Evolutionary conservation across 2,888 invertebrate species (phyloP).

Genomic region (Hyposoter dolosus): DNA sequence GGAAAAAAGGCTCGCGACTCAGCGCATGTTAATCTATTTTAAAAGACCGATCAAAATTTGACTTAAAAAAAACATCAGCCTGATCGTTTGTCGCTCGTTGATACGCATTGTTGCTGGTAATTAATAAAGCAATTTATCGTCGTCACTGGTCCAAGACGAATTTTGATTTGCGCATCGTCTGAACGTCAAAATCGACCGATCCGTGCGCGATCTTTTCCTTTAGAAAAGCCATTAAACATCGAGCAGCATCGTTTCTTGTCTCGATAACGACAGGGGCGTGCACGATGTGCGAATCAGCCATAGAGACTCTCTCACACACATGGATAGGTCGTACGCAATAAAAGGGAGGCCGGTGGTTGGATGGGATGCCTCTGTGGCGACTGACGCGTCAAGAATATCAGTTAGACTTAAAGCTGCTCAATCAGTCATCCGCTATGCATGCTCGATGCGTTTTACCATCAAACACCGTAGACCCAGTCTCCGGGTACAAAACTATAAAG

Average conservation of each 20-base stretch:
- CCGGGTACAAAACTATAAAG: conserved; percentile 30
- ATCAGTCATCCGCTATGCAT: conserved; percentile 79
- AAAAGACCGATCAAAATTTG: conserved; percentile 42
- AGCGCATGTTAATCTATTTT: conserved; percentile 48
- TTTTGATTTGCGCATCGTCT: conserved; percentile 52
- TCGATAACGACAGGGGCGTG: conserved; percentile 81
- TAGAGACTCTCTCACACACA: conserved; percentile 67
- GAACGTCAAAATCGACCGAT: conserved; percentile 28
- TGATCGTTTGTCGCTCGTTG: conserved; percentile 21
- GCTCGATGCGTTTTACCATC: conserved; percentile 8
- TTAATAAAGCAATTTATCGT: conserved; percentile 66
- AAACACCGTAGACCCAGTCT: conserved; percentile 34
- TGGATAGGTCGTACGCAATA: conserved; percentile 79
- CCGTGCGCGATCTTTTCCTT: conserved; percentile 70
- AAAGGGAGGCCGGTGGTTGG: conserved; percentile 81
- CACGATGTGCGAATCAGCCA: conserved; percentile 73
- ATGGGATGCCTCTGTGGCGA: conserved; percentile 42
- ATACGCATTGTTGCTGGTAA: conserved; percentile 41
- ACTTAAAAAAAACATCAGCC: conserved; percentile 39
- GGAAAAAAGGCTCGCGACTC: background rate
- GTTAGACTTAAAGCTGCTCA: conserved; percentile 83
- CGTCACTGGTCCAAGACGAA: conserved; percentile 58
- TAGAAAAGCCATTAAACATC: conserved; percentile 83
- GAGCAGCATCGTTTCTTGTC: conserved; percentile 68
- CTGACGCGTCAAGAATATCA: conserved; percentile 78